phyloP scores from a whole-genome alignment of 2,113 vertebrate species.

The Morone chrysops region DNA sequence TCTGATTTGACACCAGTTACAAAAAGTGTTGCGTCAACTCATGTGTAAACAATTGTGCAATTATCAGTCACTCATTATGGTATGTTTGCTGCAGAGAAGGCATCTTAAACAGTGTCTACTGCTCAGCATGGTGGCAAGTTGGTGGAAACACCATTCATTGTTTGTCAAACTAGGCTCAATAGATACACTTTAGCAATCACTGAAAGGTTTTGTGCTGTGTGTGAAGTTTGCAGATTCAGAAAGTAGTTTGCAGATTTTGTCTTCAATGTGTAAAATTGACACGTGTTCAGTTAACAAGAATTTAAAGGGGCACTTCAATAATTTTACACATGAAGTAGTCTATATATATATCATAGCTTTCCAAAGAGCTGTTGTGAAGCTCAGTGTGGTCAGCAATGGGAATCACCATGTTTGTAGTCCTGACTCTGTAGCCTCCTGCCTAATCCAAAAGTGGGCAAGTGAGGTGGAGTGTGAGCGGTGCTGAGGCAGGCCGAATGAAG shows the following conservation, averaged over 20 bases:
- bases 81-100: conserved; percentile 16
- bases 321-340: no score
- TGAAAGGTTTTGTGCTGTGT: neutral
- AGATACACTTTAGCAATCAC: neutral
- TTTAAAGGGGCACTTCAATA: no score
- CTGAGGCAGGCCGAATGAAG: no score
- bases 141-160: neutral
- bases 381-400: no score
- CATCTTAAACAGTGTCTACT: neutral
- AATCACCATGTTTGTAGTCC: no score
- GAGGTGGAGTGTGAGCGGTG: no score
- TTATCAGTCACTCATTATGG: conserved; percentile 26
- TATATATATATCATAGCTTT: no score
- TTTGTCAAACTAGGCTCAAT: neutral
- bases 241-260: neutral
- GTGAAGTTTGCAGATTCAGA: neutral
- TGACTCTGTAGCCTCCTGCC: no score
- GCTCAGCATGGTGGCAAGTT: neutral
- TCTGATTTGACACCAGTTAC: conserved; percentile 22
- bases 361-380: no score
- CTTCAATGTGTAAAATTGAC: neutral
- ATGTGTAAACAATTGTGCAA: conserved; percentile 37
- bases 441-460: no score
- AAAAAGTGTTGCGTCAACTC: conserved; percentile 35
- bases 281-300: neutral